These are phyloP conservation scores for Macrosteles quadrilineatus DNA, from an alignment of 1,140 invertebrate genomes.

Conservation along the genomic window DNA sequence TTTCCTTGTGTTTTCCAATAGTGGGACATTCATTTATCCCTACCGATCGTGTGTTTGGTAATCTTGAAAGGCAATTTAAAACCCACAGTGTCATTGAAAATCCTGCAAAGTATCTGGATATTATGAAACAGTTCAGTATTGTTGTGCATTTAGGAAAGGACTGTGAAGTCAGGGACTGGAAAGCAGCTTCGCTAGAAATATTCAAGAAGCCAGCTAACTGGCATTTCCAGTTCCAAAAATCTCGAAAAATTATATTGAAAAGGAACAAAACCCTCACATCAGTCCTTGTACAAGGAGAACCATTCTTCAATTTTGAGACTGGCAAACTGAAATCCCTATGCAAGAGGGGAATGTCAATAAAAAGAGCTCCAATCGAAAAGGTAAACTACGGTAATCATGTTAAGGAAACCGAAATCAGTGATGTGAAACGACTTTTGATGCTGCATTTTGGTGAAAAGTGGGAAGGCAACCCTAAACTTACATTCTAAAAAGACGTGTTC, in stretches of 20 bases:
- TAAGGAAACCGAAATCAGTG: no score
- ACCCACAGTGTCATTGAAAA: conserved; percentile 36
- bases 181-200: conserved; percentile 11
- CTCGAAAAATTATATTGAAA: conserved; percentile 2
- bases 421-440: no score
- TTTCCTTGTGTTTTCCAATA: conserved; percentile 43
- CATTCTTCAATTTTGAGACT: conserved; percentile 17
- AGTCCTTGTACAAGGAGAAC: conserved; percentile 12
- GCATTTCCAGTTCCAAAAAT: conserved; percentile 26
- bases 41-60: conserved; percentile 43
- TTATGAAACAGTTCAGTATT: conserved; percentile 13
- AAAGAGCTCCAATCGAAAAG: no score
- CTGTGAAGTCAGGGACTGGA: conserved; percentile 28
- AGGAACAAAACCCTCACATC: background rate
- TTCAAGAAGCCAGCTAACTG: conserved; percentile 12
- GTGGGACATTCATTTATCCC: conserved; percentile 43
- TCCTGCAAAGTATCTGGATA: conserved; percentile 14
- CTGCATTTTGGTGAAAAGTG: no score
- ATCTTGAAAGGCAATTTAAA: conserved; percentile 40
- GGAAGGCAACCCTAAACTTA: no score
- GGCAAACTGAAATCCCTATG: no score
- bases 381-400: no score
- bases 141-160: conserved; percentile 19
- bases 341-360: no score
- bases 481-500: no score